Percentiles rank a stretch among this genome's conserved stretches.
Evolutionary conservation across 2,888 invertebrate genomes (phyloP).

Genomic region (Seira ritae): DNA sequence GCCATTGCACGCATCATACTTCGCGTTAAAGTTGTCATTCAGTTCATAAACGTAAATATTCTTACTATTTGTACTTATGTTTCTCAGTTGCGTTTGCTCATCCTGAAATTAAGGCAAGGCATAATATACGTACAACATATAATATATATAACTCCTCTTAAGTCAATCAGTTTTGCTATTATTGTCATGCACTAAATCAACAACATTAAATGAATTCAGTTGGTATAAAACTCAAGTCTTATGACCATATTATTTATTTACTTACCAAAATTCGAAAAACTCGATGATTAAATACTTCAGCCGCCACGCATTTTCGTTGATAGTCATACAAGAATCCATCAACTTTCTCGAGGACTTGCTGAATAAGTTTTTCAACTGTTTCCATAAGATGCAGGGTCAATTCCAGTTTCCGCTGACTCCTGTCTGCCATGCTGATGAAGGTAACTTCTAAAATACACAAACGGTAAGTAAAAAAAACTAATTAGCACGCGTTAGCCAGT

Average conservation of each 20-base stretch:
- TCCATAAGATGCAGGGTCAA: constrained; percentile 80
- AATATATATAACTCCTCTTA: too few relatives aligned
- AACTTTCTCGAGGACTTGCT: constrained; percentile 77
- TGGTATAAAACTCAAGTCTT: too few relatives aligned
- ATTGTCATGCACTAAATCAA: background rate
- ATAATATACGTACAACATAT: too few relatives aligned
- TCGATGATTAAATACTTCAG: constrained; percentile 80
- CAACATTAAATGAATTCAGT: background rate
- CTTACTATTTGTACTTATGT: constrained; percentile 39
- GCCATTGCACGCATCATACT: constrained; percentile 33
- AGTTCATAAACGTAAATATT: constrained; percentile 71
- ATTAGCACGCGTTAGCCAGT: too few relatives aligned
- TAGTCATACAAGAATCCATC: constrained; percentile 55
- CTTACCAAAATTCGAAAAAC: constrained; percentile 80
- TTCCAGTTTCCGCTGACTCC: constrained; percentile 77
- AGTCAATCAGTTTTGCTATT: too few relatives aligned
- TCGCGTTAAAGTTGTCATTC: constrained; percentile 70
- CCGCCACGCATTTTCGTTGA: constrained; percentile 77
- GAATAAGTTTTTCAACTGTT: constrained; percentile 78
- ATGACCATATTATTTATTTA: too few relatives aligned
- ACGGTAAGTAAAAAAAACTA: too few relatives aligned
- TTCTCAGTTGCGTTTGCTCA: constrained; percentile 37
- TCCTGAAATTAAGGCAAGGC: constrained; percentile 25
- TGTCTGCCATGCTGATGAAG: constrained; percentile 77
- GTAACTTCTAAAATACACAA: constrained; percentile 81